Percentiles rank a stretch among this genome's conserved stretches.
Evolutionary conservation across 2,113 vertebrate genomes (phyloP).

Genomic region (Anas platyrhynchos): DNA sequence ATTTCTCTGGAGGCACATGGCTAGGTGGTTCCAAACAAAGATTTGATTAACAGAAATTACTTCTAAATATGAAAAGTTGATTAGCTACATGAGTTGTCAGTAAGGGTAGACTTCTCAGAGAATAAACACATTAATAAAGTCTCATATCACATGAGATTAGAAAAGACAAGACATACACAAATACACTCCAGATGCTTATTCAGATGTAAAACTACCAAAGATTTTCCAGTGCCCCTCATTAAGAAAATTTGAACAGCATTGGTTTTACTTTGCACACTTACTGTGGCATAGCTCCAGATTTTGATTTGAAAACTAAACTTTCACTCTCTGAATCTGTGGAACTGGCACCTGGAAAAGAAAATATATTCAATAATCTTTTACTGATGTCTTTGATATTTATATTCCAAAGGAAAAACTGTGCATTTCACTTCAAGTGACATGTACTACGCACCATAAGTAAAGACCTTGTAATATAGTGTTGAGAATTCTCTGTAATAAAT

Average conservation of each 20-base stretch:
- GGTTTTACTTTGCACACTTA: constrained; percentile 75
- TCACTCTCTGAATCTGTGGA: constrained; percentile 96
- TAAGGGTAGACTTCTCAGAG: neutral
- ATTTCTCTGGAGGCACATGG: neutral
- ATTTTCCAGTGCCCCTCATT: neutral
- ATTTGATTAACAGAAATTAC: neutral
- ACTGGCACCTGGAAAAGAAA: constrained; percentile 84
- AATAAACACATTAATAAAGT: neutral
- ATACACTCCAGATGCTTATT: neutral
- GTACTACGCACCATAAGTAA: neutral
- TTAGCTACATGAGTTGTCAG: neutral
- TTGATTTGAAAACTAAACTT: constrained; percentile 80
- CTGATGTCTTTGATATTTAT: neutral
- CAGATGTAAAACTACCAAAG: neutral
- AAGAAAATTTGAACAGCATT: neutral
- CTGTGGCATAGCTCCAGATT: constrained; percentile 93
- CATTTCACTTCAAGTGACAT: neutral
- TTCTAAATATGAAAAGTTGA: neutral
- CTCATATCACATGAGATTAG: neutral
- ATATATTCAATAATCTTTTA: neutral
- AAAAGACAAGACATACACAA: neutral
- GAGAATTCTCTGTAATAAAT: neutral
- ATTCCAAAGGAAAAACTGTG: neutral
- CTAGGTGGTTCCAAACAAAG: neutral
- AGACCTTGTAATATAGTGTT: neutral